phyloP scores from a whole-genome alignment of 1,140 invertebrate genomes.

The Chlorops oryzae region DNA sequence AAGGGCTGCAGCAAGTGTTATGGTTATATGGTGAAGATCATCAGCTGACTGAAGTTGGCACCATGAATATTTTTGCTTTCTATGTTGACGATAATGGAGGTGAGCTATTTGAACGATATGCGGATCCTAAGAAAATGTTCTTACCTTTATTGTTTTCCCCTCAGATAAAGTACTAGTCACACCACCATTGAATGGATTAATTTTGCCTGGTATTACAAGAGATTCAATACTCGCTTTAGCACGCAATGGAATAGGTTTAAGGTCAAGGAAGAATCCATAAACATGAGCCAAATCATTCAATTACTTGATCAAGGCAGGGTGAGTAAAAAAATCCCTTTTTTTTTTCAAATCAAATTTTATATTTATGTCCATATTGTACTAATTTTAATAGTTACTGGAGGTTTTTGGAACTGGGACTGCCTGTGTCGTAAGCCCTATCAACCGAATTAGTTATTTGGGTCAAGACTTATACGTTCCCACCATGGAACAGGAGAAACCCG shows the following conservation, averaged over 20 bases:
- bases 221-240: conserved; percentile 79
- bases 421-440: conserved; percentile 84
- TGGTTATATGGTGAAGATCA: conserved; percentile 96
- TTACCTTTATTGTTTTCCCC: no score
- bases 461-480: conserved; percentile 67
- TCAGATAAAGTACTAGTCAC: conserved; percentile 88
- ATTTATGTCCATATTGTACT: background rate
- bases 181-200: conserved; percentile 85
- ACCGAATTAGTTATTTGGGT: conserved; percentile 67
- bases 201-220: conserved; percentile 89
- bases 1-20: conserved; percentile 89
- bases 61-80: conserved; percentile 97
- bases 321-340: conserved; percentile 52
- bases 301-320: conserved; percentile 77
- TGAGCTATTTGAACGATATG: no score
- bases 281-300: conserved; percentile 76
- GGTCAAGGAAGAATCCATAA: conserved; percentile 76
- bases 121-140: no score
- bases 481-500: conserved; percentile 60
- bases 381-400: conserved; percentile 78
- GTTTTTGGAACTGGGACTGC: conserved; percentile 94
- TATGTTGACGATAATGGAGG: conserved; percentile 86
- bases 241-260: conserved; percentile 80
- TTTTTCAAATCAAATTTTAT: conserved; percentile 5
- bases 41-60: conserved; percentile 94